Evolutionary conservation across 2,797 vertebrate species (phyloP), one percentile per base, ranked within the genome.

Genomic region (Bradypodion pumilum): DNA sequence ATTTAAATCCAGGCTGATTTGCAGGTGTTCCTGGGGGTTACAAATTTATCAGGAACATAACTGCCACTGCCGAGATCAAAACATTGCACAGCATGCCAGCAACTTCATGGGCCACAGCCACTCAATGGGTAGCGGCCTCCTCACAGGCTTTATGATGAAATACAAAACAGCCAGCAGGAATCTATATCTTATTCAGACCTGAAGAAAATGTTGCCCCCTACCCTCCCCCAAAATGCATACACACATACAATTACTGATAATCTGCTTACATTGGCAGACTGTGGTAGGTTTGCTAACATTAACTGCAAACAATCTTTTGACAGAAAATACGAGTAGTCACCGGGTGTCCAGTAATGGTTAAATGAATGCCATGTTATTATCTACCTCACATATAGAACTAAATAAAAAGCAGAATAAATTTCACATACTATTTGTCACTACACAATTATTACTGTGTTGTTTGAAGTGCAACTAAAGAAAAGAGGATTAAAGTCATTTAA

Each of bases 161-260:
- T 96, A 97, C 96, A 97, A 97, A 97, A 97, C 96, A 97, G 96
- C 96, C 97, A 97, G 97, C 97, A 96, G 97, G 96, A 97, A 97
- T 97, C 96, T 96, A 96, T 97, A 97, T 97, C 96, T 97, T 96
- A 97, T 97, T 98, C 97, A 97, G 95, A 96, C 94, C 96, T 96
- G 95, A 97, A 97, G 96, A 96, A 97, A 97, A 97, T 97, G 96
- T 96, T 96, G 95, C 94, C 94, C 94, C 95, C 96, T 96, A 94
- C 96, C 96, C 95, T 96, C 96, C 96, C 95, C 94, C 93, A 96
- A 96, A 97, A 98, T 96, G 95, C 97, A 97, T 95, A 97, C 97
- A 97, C 97, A 97, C 96, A 97, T 97, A 97, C 96, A 98, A 98
- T 97, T 97, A 97, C 97, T 97, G 95, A 97, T 97, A 97, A 98